A percentile compares a stretch with the other conserved stretches of the same genome.
Conservation (phyloP, 1,140 invertebrate genomes). For the Archivesica marissinica region DNA sequence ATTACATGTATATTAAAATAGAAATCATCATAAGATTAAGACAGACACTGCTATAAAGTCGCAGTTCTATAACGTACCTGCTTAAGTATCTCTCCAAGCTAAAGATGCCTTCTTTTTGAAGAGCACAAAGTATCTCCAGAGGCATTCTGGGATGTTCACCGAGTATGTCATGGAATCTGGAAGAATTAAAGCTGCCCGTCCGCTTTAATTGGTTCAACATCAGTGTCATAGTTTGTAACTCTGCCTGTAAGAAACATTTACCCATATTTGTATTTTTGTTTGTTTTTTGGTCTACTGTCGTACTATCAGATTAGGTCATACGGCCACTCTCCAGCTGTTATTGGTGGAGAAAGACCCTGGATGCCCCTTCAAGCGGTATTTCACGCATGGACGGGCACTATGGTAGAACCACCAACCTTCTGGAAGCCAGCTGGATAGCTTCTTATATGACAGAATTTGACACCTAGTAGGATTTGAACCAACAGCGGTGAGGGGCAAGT, state of each 20-base stretch:
- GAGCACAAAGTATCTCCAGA: neutral
- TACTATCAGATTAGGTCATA: neutral
- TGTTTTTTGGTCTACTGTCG: no score
- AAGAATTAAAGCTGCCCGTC: neutral
- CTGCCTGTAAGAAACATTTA: neutral
- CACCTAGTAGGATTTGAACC: no score
- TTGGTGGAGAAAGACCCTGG: neutral
- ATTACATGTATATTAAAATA: neutral
- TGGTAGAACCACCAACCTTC: neutral
- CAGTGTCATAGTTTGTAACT: neutral
- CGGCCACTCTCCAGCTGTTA: neutral
- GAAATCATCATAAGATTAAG: neutral
- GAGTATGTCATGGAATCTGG: neutral
- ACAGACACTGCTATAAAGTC: neutral
- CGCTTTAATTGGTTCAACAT: constrained; percentile 23
- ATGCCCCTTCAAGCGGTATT: neutral
- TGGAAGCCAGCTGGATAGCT: no score
- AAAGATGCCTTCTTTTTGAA: constrained; percentile 44
- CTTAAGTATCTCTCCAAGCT: neutral
- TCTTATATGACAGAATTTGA: no score
- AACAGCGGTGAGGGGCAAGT: no score
- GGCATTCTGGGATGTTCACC: neutral
- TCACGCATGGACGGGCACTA: neutral
- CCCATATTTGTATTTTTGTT: neutral
- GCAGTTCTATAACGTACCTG: constrained; percentile 8